phyloP scores from a whole-genome alignment of 2,797 vertebrate genomes.

The Xenentodon cancila region DNA sequence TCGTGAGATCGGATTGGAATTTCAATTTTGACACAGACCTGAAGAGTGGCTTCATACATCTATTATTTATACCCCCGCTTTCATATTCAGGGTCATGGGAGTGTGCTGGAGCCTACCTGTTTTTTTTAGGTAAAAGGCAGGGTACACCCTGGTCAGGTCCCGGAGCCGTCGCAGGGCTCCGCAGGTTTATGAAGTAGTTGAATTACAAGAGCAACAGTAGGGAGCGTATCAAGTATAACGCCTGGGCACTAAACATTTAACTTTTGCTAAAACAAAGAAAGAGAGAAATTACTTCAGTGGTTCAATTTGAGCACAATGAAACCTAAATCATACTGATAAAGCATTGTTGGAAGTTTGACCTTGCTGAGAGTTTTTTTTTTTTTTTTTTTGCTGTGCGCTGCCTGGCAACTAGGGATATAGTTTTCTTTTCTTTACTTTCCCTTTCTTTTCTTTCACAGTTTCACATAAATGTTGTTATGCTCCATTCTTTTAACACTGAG shows the following conservation, averaged over 20 bases:
- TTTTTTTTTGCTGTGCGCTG: neutral
- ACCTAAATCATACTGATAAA: conserved; percentile 51
- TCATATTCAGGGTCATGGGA: neutral
- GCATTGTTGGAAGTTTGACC: conserved; percentile 49
- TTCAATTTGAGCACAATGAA: conserved; percentile 39
- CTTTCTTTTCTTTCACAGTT: neutral
- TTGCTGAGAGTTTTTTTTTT: conserved; percentile 21
- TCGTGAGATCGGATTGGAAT: neutral
- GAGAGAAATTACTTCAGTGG: conserved; percentile 26
- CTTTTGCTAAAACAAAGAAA: conserved; percentile 8
- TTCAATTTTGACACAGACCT: neutral
- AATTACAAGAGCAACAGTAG: conserved; percentile 2
- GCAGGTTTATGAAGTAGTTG: neutral
- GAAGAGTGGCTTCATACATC: neutral
- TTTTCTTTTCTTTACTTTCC: conserved; percentile 12
- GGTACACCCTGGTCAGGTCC: too few species aligned
- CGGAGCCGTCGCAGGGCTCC: too few species aligned
- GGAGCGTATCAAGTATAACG: neutral
- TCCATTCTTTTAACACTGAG: conserved; percentile 26
- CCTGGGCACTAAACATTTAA: conserved; percentile 25
- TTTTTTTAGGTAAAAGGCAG: too few species aligned
- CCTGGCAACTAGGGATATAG: conserved; percentile 12
- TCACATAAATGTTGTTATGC: neutral
- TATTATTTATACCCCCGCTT: neutral
- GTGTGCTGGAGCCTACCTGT: too few species aligned